These are phyloP conservation scores for Apaloderma vittatum DNA, from an alignment of 2,113 vertebrate species.

Conservation along the genomic window DNA sequence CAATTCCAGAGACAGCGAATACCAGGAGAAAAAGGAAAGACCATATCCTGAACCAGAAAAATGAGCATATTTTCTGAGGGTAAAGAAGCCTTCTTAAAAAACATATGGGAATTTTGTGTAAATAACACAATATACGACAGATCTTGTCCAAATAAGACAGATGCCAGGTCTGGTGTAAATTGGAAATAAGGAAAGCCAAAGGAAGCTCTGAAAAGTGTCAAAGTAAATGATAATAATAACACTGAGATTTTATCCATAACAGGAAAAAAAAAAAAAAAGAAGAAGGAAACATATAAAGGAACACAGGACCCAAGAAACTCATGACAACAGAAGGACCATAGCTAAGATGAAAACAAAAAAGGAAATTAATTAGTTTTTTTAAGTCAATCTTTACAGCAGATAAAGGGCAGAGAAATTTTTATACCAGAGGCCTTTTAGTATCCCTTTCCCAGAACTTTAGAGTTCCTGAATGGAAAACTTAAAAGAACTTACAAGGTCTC, in stretches of 20 bases:
- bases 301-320: background rate
- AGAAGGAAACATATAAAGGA: rapidly evolving
- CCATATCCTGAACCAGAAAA: slow-evolving; percentile 4
- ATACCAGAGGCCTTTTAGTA: background rate
- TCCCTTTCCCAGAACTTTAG: background rate
- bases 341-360: background rate
- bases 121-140: slow-evolving; percentile 19
- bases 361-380: background rate
- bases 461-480: background rate
- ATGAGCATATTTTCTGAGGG: background rate
- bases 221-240: background rate
- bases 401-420: background rate
- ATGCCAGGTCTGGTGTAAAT: slow-evolving; percentile 2
- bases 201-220: background rate
- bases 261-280: background rate
- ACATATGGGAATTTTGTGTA: background rate
- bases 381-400: background rate
- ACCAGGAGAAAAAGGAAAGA: background rate
- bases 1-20: background rate
- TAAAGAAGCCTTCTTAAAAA: slow-evolving; percentile 34
- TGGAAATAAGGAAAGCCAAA: background rate
- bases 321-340: background rate
- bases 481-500: background rate
- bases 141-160: slow-evolving; percentile 63
- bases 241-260: background rate